Percentiles rank a stretch among this genome's conserved stretches.
These are phyloP conservation scores for Nomada fabriciana DNA, from an alignment of 2,888 invertebrate genomes.

Conservation along the genomic window DNA sequence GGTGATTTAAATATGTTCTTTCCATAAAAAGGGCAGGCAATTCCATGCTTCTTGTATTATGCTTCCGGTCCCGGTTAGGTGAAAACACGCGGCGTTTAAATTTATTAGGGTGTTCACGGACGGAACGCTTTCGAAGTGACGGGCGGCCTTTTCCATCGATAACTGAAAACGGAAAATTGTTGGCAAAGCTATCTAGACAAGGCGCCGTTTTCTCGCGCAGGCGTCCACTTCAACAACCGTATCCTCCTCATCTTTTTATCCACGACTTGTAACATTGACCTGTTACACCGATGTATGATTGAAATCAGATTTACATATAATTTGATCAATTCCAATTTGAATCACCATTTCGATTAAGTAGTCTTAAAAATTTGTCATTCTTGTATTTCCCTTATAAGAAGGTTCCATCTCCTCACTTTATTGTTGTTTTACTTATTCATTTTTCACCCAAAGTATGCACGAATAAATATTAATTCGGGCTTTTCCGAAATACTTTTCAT, in stretches of 20 bases:
- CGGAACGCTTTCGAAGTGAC: constrained; percentile 42
- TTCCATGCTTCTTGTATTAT: background rate
- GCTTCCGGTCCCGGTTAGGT: background rate
- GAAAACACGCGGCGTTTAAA: background rate
- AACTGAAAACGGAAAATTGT: constrained; percentile 75
- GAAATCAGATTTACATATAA: background rate
- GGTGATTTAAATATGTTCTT: background rate
- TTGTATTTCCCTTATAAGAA: too few relatives aligned
- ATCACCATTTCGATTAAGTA: too few relatives aligned
- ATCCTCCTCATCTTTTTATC: constrained; percentile 49
- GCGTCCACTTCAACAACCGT: constrained; percentile 52
- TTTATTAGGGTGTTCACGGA: constrained; percentile 9
- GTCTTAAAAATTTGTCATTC: too few relatives aligned
- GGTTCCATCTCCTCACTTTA: too few relatives aligned
- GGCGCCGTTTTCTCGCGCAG: constrained; percentile 68
- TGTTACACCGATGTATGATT: background rate
- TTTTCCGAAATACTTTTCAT: too few relatives aligned
- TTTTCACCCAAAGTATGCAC: too few relatives aligned
- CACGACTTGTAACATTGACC: background rate
- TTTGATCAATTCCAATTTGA: constrained; percentile 18
- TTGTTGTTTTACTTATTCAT: too few relatives aligned
- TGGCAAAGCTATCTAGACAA: constrained; percentile 35
- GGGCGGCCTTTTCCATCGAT: constrained; percentile 68
- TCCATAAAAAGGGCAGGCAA: background rate
- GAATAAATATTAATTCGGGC: too few relatives aligned